Evolutionary conservation across 2,113 vertebrate species (phyloP), one percentile per base, ranked within the genome.

Genomic region (Apaloderma vittatum): DNA sequence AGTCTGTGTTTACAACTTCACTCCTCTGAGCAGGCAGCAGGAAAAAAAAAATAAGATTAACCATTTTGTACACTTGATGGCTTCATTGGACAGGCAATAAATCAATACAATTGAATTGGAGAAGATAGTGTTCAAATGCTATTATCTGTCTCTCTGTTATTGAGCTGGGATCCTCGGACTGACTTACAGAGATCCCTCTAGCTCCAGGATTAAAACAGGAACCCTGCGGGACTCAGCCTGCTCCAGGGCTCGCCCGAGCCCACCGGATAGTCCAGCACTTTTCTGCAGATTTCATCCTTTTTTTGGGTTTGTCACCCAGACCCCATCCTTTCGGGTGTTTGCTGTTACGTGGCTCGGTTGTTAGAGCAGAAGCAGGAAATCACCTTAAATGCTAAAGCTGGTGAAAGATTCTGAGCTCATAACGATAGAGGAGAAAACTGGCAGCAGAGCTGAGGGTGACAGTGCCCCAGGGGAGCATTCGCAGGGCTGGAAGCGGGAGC

Each of bases 81-180:
- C 88, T 97, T 97, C 96, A 96, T 95, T 97, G 96, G 97, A 97
- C 96, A 96, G 91, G 95, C 85, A 96, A 97, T 97, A 96, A 96
- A 97, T 97, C 97, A 96, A 95, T 97, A 61, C 93, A 97, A 97
- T 96, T 97, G 94, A 95, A 97, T 97, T 97, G 96, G 94, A 93
- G 91, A 90, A 96, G 95, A 95, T 95, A 95, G 91, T 68, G 94
- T 90, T 97, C 96, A 95, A 97, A 97, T 97, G 93, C 92, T 97
- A 93, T 97, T 97, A 97, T 92, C 92, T 6, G 12, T 75, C 83
- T 97, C 89, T 93, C 95, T 54, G 87, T 94, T 97, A 97, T 94
- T 97, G 94, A 96, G 87, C 94, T 94, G 92, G 95, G 95, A 96
- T 96, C 95, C 89, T 97, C 8, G 5, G 59, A 83, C 90, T 92